Evolutionary conservation across 2,797 vertebrate genomes (phyloP).

Genomic region (Sebastiscus albofasciatus): DNA sequence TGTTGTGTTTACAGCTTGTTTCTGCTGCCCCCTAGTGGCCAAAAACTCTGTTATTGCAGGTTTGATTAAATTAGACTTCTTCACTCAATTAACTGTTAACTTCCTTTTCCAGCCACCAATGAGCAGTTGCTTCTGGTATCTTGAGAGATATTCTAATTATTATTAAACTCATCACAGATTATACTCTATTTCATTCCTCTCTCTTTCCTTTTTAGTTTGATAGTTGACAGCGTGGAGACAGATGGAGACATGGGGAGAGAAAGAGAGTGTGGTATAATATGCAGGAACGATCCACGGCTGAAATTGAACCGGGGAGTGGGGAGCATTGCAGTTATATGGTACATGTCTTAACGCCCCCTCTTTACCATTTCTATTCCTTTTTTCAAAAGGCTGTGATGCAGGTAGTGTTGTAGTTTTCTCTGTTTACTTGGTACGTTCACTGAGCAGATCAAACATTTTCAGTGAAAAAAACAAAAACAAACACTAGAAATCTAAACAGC

Average conservation of each 20-base stretch:
- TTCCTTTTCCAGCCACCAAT: not conserved
- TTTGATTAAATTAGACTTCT: not conserved
- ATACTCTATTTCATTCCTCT: not conserved
- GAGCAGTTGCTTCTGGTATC: not conserved
- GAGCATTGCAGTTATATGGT: not conserved
- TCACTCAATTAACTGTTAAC: not conserved
- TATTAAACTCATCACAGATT: not conserved
- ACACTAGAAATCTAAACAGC: constrained; percentile 38
- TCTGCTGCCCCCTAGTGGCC: not conserved
- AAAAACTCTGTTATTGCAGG: not conserved
- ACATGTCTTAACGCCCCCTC: not conserved
- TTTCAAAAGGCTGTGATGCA: not conserved
- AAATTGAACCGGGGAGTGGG: not conserved
- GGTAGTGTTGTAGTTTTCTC: not conserved
- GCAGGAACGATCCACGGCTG: not conserved
- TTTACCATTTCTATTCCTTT: not conserved
- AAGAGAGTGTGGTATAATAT: not conserved
- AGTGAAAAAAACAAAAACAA: constrained; percentile 10
- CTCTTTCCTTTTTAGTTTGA: not conserved
- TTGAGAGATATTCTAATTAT: not conserved
- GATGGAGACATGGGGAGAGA: not conserved
- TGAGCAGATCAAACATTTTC: constrained; percentile 19
- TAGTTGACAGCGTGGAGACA: not conserved
- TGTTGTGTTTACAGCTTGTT: not conserved
- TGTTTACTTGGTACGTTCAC: not conserved